Conservation (phyloP, 2,113 vertebrate genomes). For the Oncorhynchus nerka region DNA sequence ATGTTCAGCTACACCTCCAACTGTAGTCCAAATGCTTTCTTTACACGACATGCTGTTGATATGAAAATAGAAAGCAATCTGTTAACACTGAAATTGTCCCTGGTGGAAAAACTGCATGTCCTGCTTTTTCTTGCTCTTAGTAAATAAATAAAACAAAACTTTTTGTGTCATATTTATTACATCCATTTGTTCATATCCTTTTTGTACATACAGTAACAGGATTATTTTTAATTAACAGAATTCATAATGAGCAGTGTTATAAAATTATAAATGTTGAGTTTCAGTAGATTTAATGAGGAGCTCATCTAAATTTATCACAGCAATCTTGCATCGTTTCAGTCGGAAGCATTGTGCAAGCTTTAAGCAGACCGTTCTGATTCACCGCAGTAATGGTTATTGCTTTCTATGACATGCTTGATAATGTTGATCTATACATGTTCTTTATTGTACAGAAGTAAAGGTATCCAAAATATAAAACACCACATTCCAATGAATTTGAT, state of each 20-base stretch:
- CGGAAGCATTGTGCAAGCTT: slow-evolving; percentile 33
- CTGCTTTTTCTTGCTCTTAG: neutral
- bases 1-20: neutral
- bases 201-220: slow-evolving; percentile 65
- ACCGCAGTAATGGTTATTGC: slow-evolving; percentile 57
- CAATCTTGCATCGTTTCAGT: slow-evolving; percentile 24
- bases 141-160: neutral
- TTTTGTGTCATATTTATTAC: slow-evolving; percentile 43
- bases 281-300: slow-evolving; percentile 39
- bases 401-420: slow-evolving; percentile 59
- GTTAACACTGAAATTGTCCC: no score
- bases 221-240: slow-evolving; percentile 49
- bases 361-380: slow-evolving; percentile 25
- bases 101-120: neutral
- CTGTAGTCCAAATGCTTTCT: slow-evolving; percentile 1
- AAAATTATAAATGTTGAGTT: slow-evolving; percentile 46
- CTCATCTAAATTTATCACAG: slow-evolving; percentile 36
- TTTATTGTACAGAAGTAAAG: slow-evolving; percentile 47
- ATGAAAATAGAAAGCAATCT: no score
- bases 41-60: neutral
- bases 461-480: slow-evolving; percentile 66
- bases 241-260: slow-evolving; percentile 43
- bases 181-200: slow-evolving; percentile 55
- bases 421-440: slow-evolving; percentile 38
- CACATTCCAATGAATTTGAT: slow-evolving; percentile 63